phyloP scores from a whole-genome alignment of 1,140 invertebrate genomes.

The Cryptotermes secundus region DNA sequence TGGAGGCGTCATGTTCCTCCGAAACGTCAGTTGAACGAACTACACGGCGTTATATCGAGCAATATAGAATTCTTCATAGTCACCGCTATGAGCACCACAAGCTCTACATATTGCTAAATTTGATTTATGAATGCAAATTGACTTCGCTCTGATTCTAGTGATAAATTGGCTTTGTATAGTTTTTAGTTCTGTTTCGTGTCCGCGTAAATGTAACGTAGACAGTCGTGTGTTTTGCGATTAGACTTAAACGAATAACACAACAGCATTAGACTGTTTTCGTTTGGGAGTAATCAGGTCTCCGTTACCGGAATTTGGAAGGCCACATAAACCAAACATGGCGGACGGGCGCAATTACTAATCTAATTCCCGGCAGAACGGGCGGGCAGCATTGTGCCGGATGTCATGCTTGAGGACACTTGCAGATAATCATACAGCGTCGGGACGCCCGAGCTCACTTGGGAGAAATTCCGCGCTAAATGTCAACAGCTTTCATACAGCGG shows the following conservation, averaged over 20 bases:
- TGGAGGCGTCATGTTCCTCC: too few species aligned
- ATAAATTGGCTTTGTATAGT: too few species aligned
- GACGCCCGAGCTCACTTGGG: not conserved
- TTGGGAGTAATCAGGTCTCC: not conserved
- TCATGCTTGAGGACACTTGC: not conserved
- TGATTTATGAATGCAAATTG: too few species aligned
- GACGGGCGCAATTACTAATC: conserved; percentile 2
- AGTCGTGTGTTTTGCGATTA: not conserved
- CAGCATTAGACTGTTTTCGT: not conserved
- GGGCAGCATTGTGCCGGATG: not conserved
- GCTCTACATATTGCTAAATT: too few species aligned
- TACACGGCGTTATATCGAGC: too few species aligned
- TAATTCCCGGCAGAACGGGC: not conserved
- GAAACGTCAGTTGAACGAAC: too few species aligned
- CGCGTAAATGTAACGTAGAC: too few species aligned
- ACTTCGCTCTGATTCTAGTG: too few species aligned
- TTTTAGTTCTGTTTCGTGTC: too few species aligned
- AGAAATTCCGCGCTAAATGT: conserved; percentile 11
- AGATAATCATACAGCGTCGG: not conserved
- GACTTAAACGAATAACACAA: not conserved
- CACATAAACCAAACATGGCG: not conserved
- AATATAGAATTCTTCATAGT: too few species aligned
- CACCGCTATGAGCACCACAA: too few species aligned
- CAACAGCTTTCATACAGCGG: conserved; percentile 8
- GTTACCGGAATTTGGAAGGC: not conserved